These are phyloP conservation scores for Drosophila triauraria DNA, from an alignment of 1,140 invertebrate genomes.

Conservation along the genomic window DNA sequence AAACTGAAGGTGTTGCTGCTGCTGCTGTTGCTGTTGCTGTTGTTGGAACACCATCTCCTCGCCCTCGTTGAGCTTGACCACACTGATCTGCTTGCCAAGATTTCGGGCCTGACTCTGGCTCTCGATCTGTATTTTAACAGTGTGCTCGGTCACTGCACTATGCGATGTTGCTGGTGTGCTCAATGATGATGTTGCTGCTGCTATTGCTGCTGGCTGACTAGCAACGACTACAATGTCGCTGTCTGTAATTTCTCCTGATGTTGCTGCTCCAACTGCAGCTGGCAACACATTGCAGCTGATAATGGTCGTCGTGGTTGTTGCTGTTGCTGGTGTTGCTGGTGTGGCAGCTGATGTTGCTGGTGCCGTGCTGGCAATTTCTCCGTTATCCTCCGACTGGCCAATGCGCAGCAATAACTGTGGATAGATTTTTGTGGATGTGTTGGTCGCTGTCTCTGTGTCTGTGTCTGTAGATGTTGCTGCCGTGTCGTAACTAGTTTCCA, in stretches of 20 bases:
- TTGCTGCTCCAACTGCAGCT: constrained; percentile 37
- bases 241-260: constrained; percentile 41
- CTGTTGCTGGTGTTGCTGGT: constrained; percentile 6
- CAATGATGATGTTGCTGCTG: constrained; percentile 21
- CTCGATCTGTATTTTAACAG: constrained; percentile 82
- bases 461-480: constrained; percentile 28
- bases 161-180: constrained; percentile 30
- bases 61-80: constrained; percentile 67
- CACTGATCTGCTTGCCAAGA: constrained; percentile 71
- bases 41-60: constrained; percentile 54
- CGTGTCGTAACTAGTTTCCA: constrained; percentile 72
- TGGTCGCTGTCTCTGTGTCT: constrained; percentile 28
- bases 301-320: constrained; percentile 52
- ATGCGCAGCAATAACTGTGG: constrained; percentile 71
- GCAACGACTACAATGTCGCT: constrained; percentile 40
- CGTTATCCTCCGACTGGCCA: constrained; percentile 58
- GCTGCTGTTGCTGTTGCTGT: constrained; percentile 34
- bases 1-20: constrained; percentile 85
- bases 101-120: constrained; percentile 30
- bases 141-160: constrained; percentile 65
- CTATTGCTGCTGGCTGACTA: constrained; percentile 39
- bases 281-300: constrained; percentile 76
- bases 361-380: constrained; percentile 40
- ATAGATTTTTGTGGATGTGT: constrained; percentile 55
- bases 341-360: constrained; percentile 7